Percentiles rank a stretch among this genome's conserved stretches.
Conservation (phyloP, 2,113 vertebrate species). For the Anguilla japonica region DNA sequence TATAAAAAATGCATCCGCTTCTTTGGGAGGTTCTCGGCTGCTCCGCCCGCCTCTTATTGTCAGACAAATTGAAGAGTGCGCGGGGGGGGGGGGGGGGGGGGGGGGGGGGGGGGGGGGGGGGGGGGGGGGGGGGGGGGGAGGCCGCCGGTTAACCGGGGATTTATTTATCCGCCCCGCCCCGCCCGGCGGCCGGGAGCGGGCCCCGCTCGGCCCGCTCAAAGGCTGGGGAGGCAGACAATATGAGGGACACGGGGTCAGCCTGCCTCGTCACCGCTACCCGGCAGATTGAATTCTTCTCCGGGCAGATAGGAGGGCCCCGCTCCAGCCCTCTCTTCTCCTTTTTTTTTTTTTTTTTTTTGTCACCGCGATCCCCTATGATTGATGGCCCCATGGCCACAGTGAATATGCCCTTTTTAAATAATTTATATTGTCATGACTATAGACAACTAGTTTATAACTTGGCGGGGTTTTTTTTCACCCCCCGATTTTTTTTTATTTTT, state of each 20-base stretch:
- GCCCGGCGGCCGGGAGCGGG: slow-evolving; percentile 71
- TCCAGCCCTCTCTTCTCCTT: slow-evolving; percentile 70
- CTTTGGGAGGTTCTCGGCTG: slow-evolving; percentile 80
- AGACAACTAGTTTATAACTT: slow-evolving; percentile 96
- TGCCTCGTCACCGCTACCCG: slow-evolving; percentile 88
- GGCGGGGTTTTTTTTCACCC: slow-evolving; percentile 88
- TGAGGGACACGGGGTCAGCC: slow-evolving; percentile 93
- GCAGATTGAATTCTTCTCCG: slow-evolving; percentile 94
- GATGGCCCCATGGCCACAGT: slow-evolving; percentile 95
- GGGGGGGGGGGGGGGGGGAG: too few relatives aligned
- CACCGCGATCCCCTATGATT: slow-evolving; percentile 97
- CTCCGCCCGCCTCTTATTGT: slow-evolving; percentile 88
- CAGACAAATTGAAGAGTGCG: slow-evolving; percentile 92
- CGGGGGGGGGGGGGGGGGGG: slow-evolving; percentile 71
- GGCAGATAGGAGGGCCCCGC: slow-evolving; percentile 82
- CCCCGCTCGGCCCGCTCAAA: slow-evolving; percentile 84
- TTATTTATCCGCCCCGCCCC: slow-evolving; percentile 93
- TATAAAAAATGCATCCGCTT: slow-evolving; percentile 92
- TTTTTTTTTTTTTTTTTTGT: slow-evolving; percentile 72
- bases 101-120: too few relatives aligned
- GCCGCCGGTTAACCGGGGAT: slow-evolving; percentile 83
- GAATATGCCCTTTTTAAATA: slow-evolving; percentile 20
- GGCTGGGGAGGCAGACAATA: slow-evolving; percentile 94
- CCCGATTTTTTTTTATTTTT: slow-evolving; percentile 64
- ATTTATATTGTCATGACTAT: slow-evolving; percentile 94